Percentiles rank a stretch among this genome's conserved stretches.
Conservation (phyloP, 2,888 invertebrate genomes). For the Drosophila differens region DNA sequence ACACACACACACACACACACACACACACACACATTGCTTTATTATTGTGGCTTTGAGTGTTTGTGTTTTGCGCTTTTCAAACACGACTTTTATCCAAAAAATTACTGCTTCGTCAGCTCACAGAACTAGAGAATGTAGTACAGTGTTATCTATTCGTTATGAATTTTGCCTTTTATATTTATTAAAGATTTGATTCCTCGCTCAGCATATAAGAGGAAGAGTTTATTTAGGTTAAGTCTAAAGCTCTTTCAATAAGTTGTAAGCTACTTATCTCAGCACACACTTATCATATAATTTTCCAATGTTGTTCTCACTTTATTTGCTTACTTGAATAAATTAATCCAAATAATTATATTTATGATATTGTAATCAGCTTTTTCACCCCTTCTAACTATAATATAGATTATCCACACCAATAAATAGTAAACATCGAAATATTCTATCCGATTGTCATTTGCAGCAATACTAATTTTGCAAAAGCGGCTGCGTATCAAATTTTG, state of each 20-base stretch:
- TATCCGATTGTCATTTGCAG: neutral
- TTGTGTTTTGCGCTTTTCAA: constrained; percentile 29
- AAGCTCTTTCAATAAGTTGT: neutral
- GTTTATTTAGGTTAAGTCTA: neutral
- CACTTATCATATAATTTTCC: neutral
- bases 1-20: constrained; percentile 9
- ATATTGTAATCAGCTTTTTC: neutral
- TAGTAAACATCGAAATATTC: neutral
- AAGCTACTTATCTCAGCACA: neutral
- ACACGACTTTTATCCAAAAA: constrained; percentile 21
- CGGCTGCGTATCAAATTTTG: constrained; percentile 1
- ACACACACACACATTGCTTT: constrained; percentile 1
- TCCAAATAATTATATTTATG: neutral
- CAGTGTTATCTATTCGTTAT: constrained; percentile 10
- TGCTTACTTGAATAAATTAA: neutral
- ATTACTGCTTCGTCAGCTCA: constrained; percentile 22
- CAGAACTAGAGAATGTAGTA: neutral
- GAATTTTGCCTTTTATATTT: neutral
- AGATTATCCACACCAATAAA: neutral
- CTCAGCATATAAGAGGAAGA: neutral
- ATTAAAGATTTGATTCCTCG: neutral
- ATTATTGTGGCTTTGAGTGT: constrained; percentile 24
- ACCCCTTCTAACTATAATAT: neutral
- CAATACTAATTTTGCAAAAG: constrained; percentile 24
- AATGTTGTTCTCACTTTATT: neutral